phyloP scores from a whole-genome alignment of 2,888 invertebrate species.

The Metellina segmentata region DNA sequence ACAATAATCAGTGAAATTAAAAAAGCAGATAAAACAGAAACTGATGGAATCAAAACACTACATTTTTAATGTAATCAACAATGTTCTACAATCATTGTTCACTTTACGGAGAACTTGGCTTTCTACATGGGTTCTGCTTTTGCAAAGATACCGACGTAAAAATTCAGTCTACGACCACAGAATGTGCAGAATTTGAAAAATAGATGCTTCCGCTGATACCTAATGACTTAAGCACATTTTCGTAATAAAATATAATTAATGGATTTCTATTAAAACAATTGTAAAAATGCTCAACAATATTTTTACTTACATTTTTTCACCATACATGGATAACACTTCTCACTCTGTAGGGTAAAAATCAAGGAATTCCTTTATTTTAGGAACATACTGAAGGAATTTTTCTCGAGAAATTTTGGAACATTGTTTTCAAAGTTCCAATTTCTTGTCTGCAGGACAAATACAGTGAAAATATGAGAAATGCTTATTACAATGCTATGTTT shows the following conservation, averaged over 20 bases:
- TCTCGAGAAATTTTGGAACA: not conserved
- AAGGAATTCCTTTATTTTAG: not conserved
- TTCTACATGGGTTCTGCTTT: constrained; percentile 18
- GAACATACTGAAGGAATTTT: not conserved
- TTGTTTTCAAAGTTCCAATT: too few species aligned
- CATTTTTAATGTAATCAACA: constrained; percentile 54
- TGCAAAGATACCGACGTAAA: constrained; percentile 38
- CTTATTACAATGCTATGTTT: constrained; percentile 16
- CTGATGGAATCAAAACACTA: constrained; percentile 20
- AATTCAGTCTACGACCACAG: constrained; percentile 21
- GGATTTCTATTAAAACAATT: constrained; percentile 40
- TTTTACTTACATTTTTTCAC: not conserved
- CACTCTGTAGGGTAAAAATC: constrained; percentile 5
- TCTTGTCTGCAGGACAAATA: constrained; percentile 10
- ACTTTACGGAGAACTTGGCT: constrained; percentile 13
- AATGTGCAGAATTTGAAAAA: constrained; percentile 55
- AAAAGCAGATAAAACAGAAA: not conserved
- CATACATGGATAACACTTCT: not conserved
- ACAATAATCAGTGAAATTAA: not conserved
- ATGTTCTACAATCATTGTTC: constrained; percentile 49
- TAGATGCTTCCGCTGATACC: constrained; percentile 29
- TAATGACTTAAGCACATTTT: constrained; percentile 32
- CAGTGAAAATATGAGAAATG: constrained; percentile 17
- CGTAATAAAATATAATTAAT: constrained; percentile 43
- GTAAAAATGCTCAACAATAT: constrained; percentile 33